These are phyloP conservation scores for Drosophila pegasa DNA, from an alignment of 2,888 invertebrate species.

Conservation along the genomic window DNA sequence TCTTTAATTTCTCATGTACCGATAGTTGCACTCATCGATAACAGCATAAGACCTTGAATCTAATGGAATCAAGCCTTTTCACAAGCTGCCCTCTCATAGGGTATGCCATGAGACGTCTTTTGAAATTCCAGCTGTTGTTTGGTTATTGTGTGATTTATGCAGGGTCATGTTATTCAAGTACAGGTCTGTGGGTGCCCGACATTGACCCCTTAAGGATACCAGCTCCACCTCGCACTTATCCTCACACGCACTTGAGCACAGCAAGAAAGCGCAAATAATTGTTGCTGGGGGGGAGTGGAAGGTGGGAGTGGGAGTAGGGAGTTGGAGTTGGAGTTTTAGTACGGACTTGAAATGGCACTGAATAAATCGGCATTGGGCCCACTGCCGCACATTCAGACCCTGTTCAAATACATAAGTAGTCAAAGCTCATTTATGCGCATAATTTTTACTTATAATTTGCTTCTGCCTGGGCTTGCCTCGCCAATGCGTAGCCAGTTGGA, in stretches of 20 bases:
- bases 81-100: background rate
- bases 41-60: background rate
- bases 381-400: conserved; percentile 1
- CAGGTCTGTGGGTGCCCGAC: conserved; percentile 36
- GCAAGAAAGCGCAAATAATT: conserved; percentile 57
- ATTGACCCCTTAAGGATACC: conserved; percentile 27
- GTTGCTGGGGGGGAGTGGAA: conserved; percentile 5
- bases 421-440: conserved; percentile 75
- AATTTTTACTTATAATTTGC: conserved; percentile 67
- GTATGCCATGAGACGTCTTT: background rate
- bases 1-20: no score
- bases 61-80: background rate
- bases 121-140: conserved; percentile 1
- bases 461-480: conserved; percentile 30
- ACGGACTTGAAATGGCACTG: conserved; percentile 29
- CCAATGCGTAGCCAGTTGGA: conserved; percentile 12
- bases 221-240: conserved; percentile 19
- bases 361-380: conserved; percentile 44
- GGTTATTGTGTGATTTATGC: conserved; percentile 62
- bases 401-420: conserved; percentile 60
- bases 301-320: background rate
- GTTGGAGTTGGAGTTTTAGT: background rate
- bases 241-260: conserved; percentile 38
- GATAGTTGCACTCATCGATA: background rate
- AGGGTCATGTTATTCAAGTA: conserved; percentile 63